Evolutionary conservation across 2,888 invertebrate genomes (phyloP).

Genomic region (Globia sparganii): DNA sequence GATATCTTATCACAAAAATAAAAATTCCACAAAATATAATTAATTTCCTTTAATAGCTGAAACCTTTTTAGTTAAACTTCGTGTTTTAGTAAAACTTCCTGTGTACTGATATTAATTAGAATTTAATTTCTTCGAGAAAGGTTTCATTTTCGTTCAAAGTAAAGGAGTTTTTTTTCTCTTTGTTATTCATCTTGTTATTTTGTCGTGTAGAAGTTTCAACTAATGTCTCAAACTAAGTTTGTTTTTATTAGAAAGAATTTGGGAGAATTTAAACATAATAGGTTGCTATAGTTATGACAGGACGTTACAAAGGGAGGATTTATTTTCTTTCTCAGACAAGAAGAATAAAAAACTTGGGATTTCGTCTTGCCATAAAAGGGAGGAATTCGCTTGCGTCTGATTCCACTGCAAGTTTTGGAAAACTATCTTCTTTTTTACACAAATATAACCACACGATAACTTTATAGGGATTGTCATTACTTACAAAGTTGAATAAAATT

Average conservation of each 20-base stretch:
- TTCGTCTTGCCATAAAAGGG: conserved; percentile 14
- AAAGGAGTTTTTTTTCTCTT: conserved; percentile 28
- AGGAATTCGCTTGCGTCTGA: conserved; percentile 1
- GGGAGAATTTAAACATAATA: conserved; percentile 54
- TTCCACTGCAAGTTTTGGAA: background rate
- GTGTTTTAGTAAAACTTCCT: conserved; percentile 26
- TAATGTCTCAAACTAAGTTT: conserved; percentile 50
- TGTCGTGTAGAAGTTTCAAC: conserved; percentile 24
- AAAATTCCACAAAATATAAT: conserved; percentile 16
- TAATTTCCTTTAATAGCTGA: conserved; percentile 32
- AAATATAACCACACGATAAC: background rate
- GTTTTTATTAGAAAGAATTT: conserved; percentile 48
- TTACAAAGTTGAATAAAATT: background rate
- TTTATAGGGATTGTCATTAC: background rate
- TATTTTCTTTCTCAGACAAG: conserved; percentile 34
- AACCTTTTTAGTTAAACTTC: conserved; percentile 45
- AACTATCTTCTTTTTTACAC: background rate
- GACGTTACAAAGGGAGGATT: conserved; percentile 24
- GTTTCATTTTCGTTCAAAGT: background rate
- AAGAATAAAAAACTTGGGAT: conserved; percentile 24
- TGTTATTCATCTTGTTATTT: conserved; percentile 37
- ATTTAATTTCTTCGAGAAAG: conserved; percentile 30
- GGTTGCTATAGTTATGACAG: conserved; percentile 52
- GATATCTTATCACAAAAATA: conserved; percentile 1
- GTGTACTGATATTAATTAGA: conserved; percentile 37